These are phyloP conservation scores for Hemicrepidius hirtus DNA, from an alignment of 2,888 invertebrate species.

Conservation along the genomic window DNA sequence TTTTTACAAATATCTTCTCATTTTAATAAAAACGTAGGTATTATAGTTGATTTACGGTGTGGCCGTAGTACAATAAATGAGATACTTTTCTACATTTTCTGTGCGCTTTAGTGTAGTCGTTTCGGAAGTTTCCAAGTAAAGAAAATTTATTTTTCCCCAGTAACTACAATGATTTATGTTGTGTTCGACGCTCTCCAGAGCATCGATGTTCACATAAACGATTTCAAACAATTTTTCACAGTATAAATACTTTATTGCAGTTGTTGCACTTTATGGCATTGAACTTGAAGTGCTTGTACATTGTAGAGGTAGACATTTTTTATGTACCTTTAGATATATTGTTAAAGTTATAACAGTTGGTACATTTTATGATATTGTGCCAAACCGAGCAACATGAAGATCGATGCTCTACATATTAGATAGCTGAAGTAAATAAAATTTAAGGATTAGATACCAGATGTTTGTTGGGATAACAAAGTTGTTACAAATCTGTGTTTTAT, in stretches of 20 bases:
- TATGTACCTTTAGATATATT: background rate
- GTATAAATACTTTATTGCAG: slow-evolving; percentile 16
- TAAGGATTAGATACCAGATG: too few relatives aligned
- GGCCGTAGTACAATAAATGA: too few relatives aligned
- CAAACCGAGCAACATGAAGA: background rate
- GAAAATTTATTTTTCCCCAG: background rate
- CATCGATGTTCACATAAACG: background rate
- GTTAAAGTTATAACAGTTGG: background rate
- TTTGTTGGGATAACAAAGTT: too few relatives aligned
- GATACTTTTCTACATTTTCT: too few relatives aligned
- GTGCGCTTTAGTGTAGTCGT: too few relatives aligned
- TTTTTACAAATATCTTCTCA: too few relatives aligned
- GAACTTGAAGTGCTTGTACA: slow-evolving; percentile 15
- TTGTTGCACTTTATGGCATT: slow-evolving; percentile 20
- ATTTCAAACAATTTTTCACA: slow-evolving; percentile 16
- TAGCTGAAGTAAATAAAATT: too few relatives aligned
- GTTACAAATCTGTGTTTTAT: too few relatives aligned
- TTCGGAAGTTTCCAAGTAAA: background rate
- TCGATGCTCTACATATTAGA: background rate
- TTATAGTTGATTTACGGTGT: too few relatives aligned
- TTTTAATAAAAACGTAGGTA: too few relatives aligned
- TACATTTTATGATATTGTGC: background rate
- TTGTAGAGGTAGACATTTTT: slow-evolving; percentile 17
- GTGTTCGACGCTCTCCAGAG: background rate
- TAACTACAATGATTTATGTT: slow-evolving; percentile 17